phyloP scores from a whole-genome alignment of 2,797 vertebrate genomes.

The Podargus strigoides region DNA sequence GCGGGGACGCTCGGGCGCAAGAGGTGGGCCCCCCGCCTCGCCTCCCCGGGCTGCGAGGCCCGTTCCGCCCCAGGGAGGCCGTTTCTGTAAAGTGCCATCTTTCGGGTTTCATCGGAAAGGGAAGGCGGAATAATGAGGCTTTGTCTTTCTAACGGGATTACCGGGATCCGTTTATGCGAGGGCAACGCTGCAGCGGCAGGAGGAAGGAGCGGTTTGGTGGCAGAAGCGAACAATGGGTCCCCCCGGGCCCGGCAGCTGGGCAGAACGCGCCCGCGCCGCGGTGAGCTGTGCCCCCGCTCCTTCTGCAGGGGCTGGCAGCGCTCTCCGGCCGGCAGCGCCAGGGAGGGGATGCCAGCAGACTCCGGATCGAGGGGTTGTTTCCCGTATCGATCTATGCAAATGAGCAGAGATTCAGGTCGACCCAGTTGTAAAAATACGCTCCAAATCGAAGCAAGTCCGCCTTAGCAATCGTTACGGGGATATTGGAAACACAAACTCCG shows the following conservation, averaged over 20 bases:
- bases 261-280: neutral
- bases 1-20: too few relatives aligned
- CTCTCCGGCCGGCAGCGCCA: constrained; percentile 18
- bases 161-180: neutral
- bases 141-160: constrained; percentile 45
- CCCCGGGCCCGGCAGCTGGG: neutral
- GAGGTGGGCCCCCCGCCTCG: neutral
- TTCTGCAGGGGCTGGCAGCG: neutral
- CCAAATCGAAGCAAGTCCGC: constrained; percentile 53
- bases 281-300: neutral
- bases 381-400: constrained; percentile 75
- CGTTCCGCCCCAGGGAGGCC: neutral
- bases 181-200: neutral
- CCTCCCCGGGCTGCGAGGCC: neutral
- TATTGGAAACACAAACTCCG: neutral
- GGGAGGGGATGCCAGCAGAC: constrained; percentile 28
- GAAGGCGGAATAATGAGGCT: constrained; percentile 29
- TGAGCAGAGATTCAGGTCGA: constrained; percentile 58
- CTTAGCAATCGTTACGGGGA: constrained; percentile 26
- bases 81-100: neutral
- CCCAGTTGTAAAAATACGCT: constrained; percentile 59
- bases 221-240: constrained; percentile 8
- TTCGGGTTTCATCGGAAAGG: neutral
- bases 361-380: constrained; percentile 57
- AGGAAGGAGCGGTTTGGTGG: neutral